Base-by-base conservation (phyloP, 2,797 vertebrate species). In the Fratercula arctica region DNA sequence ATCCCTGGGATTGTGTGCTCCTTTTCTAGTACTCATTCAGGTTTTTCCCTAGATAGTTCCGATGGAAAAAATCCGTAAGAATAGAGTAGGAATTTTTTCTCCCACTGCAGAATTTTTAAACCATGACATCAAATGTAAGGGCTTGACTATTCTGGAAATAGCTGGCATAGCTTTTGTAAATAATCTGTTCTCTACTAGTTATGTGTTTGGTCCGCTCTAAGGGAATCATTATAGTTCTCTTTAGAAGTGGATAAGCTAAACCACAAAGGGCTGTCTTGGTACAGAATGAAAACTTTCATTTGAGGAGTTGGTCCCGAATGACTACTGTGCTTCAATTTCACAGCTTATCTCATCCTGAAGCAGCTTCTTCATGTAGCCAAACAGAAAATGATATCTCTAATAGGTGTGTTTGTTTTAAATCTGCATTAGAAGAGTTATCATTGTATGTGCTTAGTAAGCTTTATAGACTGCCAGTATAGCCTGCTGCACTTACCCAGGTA, bases 211-310 rank as follows among this genome's bases (percentile, higher is more conserved):
- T 78, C 57, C 84, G 41, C 69, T 83, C 45, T 39, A 26, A 68
- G 26, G 39, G 54, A 69, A 69, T 81, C 50, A 53, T 60, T 80
- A 24, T 12, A 77, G 26, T n/a, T 72, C 79, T 72, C 35, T 92
- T 77, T 59, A 88, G 79, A 91, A 90, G 39, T 59, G 72, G 95
- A 66, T 75, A 92, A 93, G 19, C 61, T 81, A 90, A 96, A 56
- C 76, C 79, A 73, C 76, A 81, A 73, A 87, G 37, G 57, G 35
- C 46, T 83, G 15, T 80, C 57, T 68, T 90, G 53, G 15, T 79
- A 25, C 2, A 80, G 48, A 72, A 83, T 35, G 21, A 68, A 93
- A 95, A 64, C 24, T 70, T 64, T 77, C 0, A 39, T 87, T 75
- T 3, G 1, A 48, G 33, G 43, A 89, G 48, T 53, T 41, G 70